These are phyloP conservation scores for Oscheius sp. DNA, from an alignment of 2,888 invertebrate genomes.

Conservation along the genomic window DNA sequence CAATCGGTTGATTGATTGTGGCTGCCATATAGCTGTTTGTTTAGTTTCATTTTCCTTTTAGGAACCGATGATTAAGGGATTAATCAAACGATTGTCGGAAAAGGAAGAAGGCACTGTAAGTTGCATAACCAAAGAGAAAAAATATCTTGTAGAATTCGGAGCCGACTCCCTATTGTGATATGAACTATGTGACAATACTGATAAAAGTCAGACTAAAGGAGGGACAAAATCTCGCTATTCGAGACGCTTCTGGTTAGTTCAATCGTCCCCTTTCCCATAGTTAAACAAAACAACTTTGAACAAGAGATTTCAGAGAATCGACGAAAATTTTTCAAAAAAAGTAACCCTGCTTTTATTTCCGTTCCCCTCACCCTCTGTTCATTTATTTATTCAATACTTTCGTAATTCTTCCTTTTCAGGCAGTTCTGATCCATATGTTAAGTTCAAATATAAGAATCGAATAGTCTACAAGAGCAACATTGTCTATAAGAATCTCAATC, in stretches of 20 bases:
- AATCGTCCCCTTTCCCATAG: neutral
- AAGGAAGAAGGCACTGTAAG: conserved; percentile 31
- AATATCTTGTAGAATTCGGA: no score
- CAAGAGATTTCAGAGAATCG: neutral
- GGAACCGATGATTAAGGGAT: conserved; percentile 20
- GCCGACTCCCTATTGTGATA: conserved; percentile 6
- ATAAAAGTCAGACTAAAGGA: conserved; percentile 64
- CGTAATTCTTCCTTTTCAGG: conserved; percentile 45
- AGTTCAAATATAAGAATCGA: conserved; percentile 72
- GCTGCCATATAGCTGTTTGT: neutral
- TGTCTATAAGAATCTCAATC: conserved; percentile 91
- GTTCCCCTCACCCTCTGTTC: neutral
- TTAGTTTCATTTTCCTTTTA: conserved; percentile 2
- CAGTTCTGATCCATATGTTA: conserved; percentile 69
- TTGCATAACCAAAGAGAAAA: neutral
- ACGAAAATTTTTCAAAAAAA: conserved; percentile 5
- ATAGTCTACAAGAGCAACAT: conserved; percentile 92
- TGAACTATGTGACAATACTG: conserved; percentile 59
- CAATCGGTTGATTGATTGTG: conserved; percentile 1
- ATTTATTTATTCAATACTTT: no score
- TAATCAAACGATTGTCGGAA: conserved; percentile 31
- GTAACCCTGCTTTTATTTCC: conserved; percentile 14
- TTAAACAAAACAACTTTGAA: neutral
- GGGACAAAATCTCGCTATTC: conserved; percentile 64
- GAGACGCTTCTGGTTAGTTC: conserved; percentile 62